These are phyloP conservation scores for Drosophila testacea DNA, from an alignment of 2,888 invertebrate species.

Conservation along the genomic window DNA sequence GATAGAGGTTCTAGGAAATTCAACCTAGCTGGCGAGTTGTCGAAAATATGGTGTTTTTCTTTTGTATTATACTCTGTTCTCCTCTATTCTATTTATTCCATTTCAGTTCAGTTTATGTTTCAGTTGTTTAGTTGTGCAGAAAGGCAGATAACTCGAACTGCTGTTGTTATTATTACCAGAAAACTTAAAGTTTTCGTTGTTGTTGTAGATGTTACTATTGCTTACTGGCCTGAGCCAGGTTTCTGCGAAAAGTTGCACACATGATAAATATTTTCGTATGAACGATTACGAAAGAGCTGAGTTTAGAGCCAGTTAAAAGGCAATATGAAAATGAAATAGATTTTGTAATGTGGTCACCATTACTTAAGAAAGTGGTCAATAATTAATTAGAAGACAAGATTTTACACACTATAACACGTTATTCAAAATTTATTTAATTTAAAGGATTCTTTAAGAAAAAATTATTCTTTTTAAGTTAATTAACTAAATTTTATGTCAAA, in stretches of 20 bases:
- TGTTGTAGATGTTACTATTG: not conserved
- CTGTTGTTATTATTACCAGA: slow-evolving; percentile 36
- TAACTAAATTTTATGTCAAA: too few relatives aligned
- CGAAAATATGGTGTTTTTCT: slow-evolving; percentile 60
- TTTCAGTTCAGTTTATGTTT: slow-evolving; percentile 37
- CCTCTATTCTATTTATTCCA: slow-evolving; percentile 7
- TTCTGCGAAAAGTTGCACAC: slow-evolving; percentile 61
- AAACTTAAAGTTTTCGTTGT: slow-evolving; percentile 19
- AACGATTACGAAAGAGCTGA: slow-evolving; percentile 39
- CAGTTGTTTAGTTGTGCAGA: slow-evolving; percentile 72
- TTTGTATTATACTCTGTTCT: slow-evolving; percentile 13
- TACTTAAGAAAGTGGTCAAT: not conserved
- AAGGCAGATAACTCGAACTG: slow-evolving; percentile 62
- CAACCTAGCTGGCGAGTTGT: slow-evolving; percentile 60
- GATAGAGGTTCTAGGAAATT: slow-evolving; percentile 65
- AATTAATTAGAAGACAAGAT: not conserved
- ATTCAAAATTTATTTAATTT: too few relatives aligned
- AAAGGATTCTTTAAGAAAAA: too few relatives aligned
- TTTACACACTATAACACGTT: too few relatives aligned
- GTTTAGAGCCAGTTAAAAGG: slow-evolving; percentile 1
- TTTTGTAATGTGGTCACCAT: not conserved
- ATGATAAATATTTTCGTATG: slow-evolving; percentile 58
- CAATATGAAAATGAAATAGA: slow-evolving; percentile 5
- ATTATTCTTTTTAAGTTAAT: too few relatives aligned
- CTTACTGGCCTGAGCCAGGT: slow-evolving; percentile 20